Evolutionary conservation across 2,888 invertebrate species (phyloP), one percentile per base, ranked within the genome.

Genomic region (Daptonema setosum): DNA sequence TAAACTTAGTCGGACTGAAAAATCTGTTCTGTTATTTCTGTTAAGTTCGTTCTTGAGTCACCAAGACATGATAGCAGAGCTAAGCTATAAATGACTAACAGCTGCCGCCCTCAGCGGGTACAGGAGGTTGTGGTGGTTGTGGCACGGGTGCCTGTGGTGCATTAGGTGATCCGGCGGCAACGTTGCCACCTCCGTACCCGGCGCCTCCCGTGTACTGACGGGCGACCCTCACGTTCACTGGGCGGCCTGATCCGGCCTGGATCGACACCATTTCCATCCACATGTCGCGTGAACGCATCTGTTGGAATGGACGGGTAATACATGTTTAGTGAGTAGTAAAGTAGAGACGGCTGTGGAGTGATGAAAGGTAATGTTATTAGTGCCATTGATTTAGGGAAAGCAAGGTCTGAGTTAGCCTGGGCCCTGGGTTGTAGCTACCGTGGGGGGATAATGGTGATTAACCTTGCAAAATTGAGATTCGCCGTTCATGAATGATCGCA

Each of bases 381-480:
- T n/a, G n/a, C n/a, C n/a, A n/a, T n/a, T n/a, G n/a, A n/a, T n/a
- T n/a, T n/a, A n/a, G n/a, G n/a, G n/a, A n/a, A n/a, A n/a, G n/a
- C n/a, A n/a, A n/a, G n/a, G n/a, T n/a, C n/a, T n/a, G n/a, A n/a
- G n/a, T n/a, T n/a, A n/a, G n/a, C n/a, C n/a, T n/a, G n/a, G n/a
- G n/a, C n/a, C n/a, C n/a, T n/a, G n/a, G n/a, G n/a, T n/a, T n/a
- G n/a, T n/a, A n/a, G n/a, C n/a, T n/a, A n/a, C n/a, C n/a, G n/a
- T n/a, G n/a, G n/a, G n/a, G n/a, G n/a, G n/a, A n/a, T n/a, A n/a
- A n/a, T n/a, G n/a, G n/a, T n/a, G n/a, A n/a, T n/a, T 51, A 51
- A 67, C 67, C 64, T 68, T 68, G 61, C 68, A 68, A 59, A 68
- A 68, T 53, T 67, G 67, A 24, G 68, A 67, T 58, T 68, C 68